Percentiles rank a stretch among this genome's conserved stretches.
Evolutionary conservation across 2,888 invertebrate genomes (phyloP).

Genomic region (Lysandra coridon): DNA sequence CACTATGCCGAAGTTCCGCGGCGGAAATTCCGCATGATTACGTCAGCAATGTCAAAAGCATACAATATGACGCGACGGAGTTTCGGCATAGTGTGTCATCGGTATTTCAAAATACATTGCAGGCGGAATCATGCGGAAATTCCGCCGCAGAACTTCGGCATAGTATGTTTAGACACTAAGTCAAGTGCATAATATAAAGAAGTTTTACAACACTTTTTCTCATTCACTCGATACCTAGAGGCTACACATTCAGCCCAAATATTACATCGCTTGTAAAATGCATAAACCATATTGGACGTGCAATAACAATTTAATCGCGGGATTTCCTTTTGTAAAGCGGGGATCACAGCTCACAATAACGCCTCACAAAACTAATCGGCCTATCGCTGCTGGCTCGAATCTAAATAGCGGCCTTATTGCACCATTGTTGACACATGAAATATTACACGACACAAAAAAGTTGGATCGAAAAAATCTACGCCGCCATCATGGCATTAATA

Average conservation of each 20-base stretch:
- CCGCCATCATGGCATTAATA: neutral
- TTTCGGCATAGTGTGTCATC: too few species aligned
- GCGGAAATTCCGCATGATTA: too few species aligned
- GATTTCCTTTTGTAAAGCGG: conserved; percentile 10
- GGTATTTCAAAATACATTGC: too few species aligned
- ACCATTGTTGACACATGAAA: conserved; percentile 15
- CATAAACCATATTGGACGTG: neutral
- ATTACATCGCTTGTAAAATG: conserved; percentile 3
- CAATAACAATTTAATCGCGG: conserved; percentile 17
- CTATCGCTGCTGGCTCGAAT: neutral
- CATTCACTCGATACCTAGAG: neutral
- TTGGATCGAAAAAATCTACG: neutral
- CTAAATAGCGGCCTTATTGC: conserved; percentile 16
- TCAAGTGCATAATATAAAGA: neutral
- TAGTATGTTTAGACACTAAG: too few species aligned
- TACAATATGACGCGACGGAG: too few species aligned
- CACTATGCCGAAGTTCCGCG: too few species aligned
- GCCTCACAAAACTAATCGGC: conserved; percentile 11
- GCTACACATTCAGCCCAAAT: neutral
- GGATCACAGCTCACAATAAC: conserved; percentile 14
- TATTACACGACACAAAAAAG: neutral
- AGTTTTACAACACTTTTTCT: neutral
- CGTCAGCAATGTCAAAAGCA: too few species aligned
- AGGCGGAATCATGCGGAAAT: too few species aligned
- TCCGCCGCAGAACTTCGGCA: too few species aligned